A percentile compares a stretch with the other conserved stretches of the same genome.
Conservation (phyloP, 1,140 invertebrate species). For the Solenopsis fugax region DNA sequence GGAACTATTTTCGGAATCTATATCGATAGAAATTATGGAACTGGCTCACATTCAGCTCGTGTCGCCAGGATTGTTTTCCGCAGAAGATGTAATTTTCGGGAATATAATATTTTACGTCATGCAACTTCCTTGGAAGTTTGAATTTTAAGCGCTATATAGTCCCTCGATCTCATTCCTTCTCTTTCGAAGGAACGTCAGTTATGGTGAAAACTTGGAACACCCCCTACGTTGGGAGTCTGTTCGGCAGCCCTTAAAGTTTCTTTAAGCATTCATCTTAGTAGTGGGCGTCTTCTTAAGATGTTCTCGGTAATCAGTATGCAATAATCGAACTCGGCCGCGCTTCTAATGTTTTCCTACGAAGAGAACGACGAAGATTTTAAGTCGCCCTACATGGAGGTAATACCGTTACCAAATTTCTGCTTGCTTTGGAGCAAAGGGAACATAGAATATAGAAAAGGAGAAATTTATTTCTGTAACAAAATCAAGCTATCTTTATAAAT, state of each 20-base stretch:
- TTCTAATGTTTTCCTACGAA: conserved; percentile 14
- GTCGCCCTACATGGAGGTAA: not conserved
- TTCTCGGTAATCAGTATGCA: conserved; percentile 49
- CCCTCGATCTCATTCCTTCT: not conserved
- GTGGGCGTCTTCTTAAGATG: conserved; percentile 24
- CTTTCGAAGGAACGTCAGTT: conserved; percentile 32
- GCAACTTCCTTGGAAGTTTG: conserved; percentile 1
- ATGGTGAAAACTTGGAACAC: conserved; percentile 19
- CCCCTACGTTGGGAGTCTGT: not conserved
- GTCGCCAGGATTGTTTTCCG: not conserved
- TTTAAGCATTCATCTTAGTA: conserved; percentile 27
- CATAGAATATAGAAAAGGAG: not conserved
- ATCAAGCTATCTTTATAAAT: not conserved
- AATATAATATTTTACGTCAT: conserved; percentile 36
- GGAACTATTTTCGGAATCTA: not conserved
- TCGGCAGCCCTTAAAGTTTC: conserved; percentile 47
- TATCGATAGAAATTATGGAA: not conserved
- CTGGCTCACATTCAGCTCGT: not conserved
- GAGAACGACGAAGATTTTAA: conserved; percentile 38
- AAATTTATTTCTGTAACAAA: not conserved
- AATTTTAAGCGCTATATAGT: conserved; percentile 33
- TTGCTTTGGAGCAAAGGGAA: not conserved
- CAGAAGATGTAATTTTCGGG: not conserved
- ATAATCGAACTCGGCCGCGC: conserved; percentile 57
- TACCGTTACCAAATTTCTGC: conserved; percentile 21